phyloP scores from a whole-genome alignment of 2,797 vertebrate genomes.

The Cossypha polioptera region DNA sequence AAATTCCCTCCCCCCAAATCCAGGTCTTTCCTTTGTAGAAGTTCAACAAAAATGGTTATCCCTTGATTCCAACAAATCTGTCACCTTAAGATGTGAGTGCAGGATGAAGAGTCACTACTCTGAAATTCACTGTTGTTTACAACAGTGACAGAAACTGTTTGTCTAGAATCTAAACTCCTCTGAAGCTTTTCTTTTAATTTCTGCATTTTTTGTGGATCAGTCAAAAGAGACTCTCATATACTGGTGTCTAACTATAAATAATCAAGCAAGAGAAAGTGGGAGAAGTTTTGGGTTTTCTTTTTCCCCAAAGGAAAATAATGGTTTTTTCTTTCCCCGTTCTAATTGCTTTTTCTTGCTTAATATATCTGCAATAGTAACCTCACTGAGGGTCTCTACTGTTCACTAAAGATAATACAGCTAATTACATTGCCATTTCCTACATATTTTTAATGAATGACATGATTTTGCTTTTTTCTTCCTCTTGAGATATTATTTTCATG shows the following conservation, averaged over 20 bases:
- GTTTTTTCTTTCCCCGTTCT: background rate
- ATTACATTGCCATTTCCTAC: background rate
- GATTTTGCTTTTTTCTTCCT: background rate
- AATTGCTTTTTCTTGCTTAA: background rate
- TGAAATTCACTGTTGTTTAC: background rate
- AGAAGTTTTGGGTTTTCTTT: background rate
- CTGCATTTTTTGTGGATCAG: background rate
- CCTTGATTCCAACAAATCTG: background rate
- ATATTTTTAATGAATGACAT: background rate
- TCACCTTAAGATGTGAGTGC: background rate
- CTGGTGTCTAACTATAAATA: background rate
- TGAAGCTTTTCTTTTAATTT: background rate
- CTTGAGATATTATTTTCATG: background rate
- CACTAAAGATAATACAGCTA: background rate
- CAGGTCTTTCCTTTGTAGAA: background rate
- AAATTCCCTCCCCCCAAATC: background rate
- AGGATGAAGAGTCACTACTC: background rate
- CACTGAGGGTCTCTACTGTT: conserved; percentile 22
- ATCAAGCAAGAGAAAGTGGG: background rate
- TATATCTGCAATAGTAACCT: background rate
- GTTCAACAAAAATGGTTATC: background rate
- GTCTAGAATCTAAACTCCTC: background rate
- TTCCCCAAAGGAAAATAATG: background rate
- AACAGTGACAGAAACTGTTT: background rate
- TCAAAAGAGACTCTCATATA: background rate